phyloP scores from a whole-genome alignment of 2,113 vertebrate species.

The Lanius ludovicianus region DNA sequence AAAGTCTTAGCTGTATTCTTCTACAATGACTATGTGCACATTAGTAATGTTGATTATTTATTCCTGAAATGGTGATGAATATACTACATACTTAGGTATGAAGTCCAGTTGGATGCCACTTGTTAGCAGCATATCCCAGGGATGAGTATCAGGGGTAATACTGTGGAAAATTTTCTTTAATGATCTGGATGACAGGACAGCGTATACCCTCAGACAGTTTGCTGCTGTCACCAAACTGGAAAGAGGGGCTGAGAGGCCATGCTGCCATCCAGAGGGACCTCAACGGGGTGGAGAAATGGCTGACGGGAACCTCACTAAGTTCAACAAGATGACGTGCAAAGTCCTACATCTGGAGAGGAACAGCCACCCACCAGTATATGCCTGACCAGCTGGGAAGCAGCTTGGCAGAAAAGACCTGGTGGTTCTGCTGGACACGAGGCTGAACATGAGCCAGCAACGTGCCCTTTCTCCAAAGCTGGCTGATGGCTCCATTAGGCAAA shows the following conservation, averaged over 20 bases:
- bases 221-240: not conserved
- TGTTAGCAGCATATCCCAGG: not conserved
- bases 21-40: not conserved
- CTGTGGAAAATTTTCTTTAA: not conserved
- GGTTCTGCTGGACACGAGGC: not conserved
- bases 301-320: not conserved
- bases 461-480: not conserved
- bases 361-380: not conserved
- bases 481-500: not conserved
- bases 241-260: not conserved
- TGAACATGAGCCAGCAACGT: fast-evolving
- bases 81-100: too few species aligned
- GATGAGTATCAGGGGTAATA: not conserved
- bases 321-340: not conserved
- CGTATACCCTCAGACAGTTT: not conserved
- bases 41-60: not conserved
- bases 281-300: not conserved
- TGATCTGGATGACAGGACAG: not conserved
- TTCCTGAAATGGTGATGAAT: not conserved
- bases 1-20: not conserved
- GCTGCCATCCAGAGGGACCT: not conserved
- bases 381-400: not conserved
- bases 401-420: not conserved
- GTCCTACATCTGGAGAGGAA: not conserved
- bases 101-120: not conserved